phyloP scores from a whole-genome alignment of 1,140 invertebrate genomes.

The Drosophila erecta region DNA sequence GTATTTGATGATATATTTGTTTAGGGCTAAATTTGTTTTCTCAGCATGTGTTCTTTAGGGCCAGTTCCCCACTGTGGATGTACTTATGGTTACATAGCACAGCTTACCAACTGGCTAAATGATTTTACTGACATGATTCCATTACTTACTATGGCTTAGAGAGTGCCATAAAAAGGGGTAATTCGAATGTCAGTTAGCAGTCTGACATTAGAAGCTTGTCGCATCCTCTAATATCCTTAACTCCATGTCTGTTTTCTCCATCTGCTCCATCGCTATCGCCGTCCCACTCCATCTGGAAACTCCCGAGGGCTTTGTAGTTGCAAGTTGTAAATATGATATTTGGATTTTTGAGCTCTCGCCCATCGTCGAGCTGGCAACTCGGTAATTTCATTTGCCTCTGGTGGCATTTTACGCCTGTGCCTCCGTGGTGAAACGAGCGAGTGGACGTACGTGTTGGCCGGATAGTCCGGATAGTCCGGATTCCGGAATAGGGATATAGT shows the following conservation, averaged over 20 bases:
- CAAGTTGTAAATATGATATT: slow-evolving; percentile 80
- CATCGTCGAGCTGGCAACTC: slow-evolving; percentile 39
- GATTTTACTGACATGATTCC: slow-evolving; percentile 25
- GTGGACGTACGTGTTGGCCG: slow-evolving; percentile 61
- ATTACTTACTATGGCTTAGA: slow-evolving; percentile 24
- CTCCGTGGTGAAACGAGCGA: slow-evolving; percentile 33
- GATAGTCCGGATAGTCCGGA: slow-evolving; percentile 1
- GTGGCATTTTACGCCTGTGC: slow-evolving; percentile 60
- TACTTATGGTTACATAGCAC: not conserved
- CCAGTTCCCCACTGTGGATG: no score
- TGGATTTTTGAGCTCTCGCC: slow-evolving; percentile 68
- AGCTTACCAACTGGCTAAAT: not conserved
- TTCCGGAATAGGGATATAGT: slow-evolving; percentile 4
- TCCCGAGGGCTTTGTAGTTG: slow-evolving; percentile 44
- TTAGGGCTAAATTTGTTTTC: no score
- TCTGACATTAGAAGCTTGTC: slow-evolving; percentile 47
- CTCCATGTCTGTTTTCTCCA: slow-evolving; percentile 14
- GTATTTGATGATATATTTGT: no score
- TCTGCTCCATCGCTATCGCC: slow-evolving; percentile 7
- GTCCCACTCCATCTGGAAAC: slow-evolving; percentile 18
- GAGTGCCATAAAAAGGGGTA: slow-evolving; percentile 31
- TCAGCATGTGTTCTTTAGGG: no score
- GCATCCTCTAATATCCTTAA: slow-evolving; percentile 42
- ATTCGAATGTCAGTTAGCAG: slow-evolving; percentile 71
- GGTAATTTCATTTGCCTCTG: slow-evolving; percentile 77